phyloP scores from a whole-genome alignment of 2,888 invertebrate species.

The Thymelicus acteon region DNA sequence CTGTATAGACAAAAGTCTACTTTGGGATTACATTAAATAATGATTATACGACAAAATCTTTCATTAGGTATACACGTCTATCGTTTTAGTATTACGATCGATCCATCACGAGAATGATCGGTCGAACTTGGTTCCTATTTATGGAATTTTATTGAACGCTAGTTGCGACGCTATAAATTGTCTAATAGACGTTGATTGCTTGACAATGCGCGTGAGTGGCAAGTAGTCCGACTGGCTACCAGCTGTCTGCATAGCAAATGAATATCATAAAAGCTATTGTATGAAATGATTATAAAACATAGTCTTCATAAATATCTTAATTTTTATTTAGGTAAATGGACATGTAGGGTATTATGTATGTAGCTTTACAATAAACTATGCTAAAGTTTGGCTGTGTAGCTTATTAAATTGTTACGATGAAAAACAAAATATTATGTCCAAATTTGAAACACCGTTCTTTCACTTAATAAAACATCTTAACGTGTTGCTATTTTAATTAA shows the following conservation, averaged over 20 bases:
- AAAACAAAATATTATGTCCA: no score
- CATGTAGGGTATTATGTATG: no score
- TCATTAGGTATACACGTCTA: neutral
- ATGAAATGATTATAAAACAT: neutral
- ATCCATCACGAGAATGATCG: constrained; percentile 38
- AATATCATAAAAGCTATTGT: neutral
- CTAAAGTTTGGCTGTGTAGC: no score
- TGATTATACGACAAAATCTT: neutral
- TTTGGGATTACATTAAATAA: constrained; percentile 33
- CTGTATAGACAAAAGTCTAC: constrained; percentile 48
- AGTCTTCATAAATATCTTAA: neutral
- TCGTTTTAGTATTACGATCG: neutral
- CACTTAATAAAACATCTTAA: no score
- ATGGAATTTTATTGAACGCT: constrained; percentile 61
- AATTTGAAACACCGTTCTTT: no score
- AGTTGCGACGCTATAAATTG: constrained; percentile 70
- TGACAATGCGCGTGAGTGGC: constrained; percentile 72
- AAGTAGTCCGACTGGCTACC: constrained; percentile 43
- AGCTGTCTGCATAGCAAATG: neutral
- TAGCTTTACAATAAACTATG: neutral
- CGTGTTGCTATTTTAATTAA: no score
- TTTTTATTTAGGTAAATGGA: neutral
- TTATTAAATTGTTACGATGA: no score
- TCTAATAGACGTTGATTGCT: constrained; percentile 78
- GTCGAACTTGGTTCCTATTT: constrained; percentile 41